These are phyloP conservation scores for Neosilurus mollespiculum DNA, from an alignment of 2,797 vertebrate species.

Conservation along the genomic window DNA sequence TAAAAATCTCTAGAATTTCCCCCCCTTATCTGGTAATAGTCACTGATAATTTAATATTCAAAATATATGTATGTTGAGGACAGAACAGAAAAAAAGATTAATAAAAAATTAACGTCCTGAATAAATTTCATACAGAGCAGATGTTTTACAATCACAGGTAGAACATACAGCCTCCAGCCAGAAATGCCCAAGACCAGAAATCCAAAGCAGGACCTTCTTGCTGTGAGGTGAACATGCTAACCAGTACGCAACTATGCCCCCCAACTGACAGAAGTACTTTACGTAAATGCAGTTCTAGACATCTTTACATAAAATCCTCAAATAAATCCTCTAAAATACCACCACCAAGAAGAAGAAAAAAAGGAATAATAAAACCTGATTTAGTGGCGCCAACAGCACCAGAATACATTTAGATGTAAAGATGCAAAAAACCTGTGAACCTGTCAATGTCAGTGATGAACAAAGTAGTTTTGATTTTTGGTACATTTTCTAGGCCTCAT, in stretches of 20 bases:
- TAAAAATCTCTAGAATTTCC: neutral
- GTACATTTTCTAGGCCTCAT: neutral
- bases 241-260: too few species aligned
- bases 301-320: neutral
- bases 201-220: too few species aligned
- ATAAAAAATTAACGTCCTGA: too few species aligned
- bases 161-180: too few species aligned
- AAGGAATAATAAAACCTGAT: neutral
- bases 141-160: neutral
- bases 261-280: neutral
- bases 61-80: neutral
- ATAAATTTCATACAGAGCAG: neutral
- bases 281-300: too few species aligned
- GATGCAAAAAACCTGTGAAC: neutral
- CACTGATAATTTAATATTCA: neutral
- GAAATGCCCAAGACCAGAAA: too few species aligned
- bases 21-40: neutral
- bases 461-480: neutral
- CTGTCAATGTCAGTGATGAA: neutral
- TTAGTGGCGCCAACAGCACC: neutral
- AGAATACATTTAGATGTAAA: neutral
- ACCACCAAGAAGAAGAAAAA: neutral
- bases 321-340: neutral
- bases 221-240: too few species aligned
- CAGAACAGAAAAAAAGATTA: too few species aligned